Evolutionary conservation across 1,140 invertebrate species (phyloP).

Genomic region (Schlechtendalia chinensis): DNA sequence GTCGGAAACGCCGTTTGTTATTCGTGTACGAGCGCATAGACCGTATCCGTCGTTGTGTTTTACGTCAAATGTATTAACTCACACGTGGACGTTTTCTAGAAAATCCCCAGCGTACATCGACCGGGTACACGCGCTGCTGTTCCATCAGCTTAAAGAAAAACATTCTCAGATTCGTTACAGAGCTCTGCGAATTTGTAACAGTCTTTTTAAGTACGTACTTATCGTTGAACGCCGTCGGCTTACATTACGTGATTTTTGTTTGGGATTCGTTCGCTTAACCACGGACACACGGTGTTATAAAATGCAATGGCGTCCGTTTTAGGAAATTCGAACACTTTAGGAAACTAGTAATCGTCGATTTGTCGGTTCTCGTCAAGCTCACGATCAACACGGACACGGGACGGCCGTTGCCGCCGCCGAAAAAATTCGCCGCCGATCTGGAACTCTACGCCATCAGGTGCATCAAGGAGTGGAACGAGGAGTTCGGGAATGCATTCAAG

Average conservation of each 20-base stretch:
- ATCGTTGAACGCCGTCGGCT: too few relatives aligned
- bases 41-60: too few relatives aligned
- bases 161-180: slow-evolving; percentile 63
- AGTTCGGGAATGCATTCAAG: slow-evolving; percentile 60
- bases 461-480: slow-evolving; percentile 60
- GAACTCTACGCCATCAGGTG: slow-evolving; percentile 57
- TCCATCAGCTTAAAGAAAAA: slow-evolving; percentile 59
- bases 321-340: slow-evolving; percentile 61
- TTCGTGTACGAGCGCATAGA: too few relatives aligned
- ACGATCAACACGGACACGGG: slow-evolving; percentile 58
- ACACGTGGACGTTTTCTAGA: slow-evolving; percentile 54
- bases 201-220: slow-evolving; percentile 58
- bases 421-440: slow-evolving; percentile 57
- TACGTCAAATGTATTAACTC: not conserved
- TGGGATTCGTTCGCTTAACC: too few relatives aligned
- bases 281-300: too few relatives aligned
- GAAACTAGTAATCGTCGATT: slow-evolving; percentile 58
- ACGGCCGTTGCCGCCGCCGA: slow-evolving; percentile 60
- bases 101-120: slow-evolving; percentile 59
- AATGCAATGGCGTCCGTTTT: slow-evolving; percentile 37
- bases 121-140: slow-evolving; percentile 58
- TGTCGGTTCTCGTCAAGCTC: slow-evolving; percentile 60
- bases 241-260: too few relatives aligned
- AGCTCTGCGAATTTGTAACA: slow-evolving; percentile 60
- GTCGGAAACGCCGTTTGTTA: too few relatives aligned